Evolutionary conservation across 2,888 invertebrate species (phyloP).

Genomic region (Halictus quadricinctus): DNA sequence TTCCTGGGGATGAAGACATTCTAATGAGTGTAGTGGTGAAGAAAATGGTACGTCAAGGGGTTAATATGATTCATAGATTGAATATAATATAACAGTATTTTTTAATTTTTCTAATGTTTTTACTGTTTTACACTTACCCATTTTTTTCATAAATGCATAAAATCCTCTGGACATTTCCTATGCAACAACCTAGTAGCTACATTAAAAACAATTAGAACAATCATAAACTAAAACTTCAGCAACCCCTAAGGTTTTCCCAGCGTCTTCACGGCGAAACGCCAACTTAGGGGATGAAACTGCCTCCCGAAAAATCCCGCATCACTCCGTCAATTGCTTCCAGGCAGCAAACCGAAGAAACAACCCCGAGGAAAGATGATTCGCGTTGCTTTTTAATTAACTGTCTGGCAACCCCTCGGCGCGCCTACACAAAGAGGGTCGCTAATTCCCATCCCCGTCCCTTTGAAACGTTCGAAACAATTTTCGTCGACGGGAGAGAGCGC

Average conservation of each 20-base stretch:
- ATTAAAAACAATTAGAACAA: not conserved
- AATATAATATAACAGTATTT: no score
- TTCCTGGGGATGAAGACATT: not conserved
- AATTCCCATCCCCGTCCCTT: slow-evolving; percentile 38
- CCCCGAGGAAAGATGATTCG: slow-evolving; percentile 54
- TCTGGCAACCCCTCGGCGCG: slow-evolving; percentile 41
- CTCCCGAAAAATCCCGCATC: slow-evolving; percentile 49
- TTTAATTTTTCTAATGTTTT: no score
- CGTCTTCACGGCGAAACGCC: not conserved
- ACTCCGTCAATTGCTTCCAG: slow-evolving; percentile 55
- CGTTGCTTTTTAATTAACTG: slow-evolving; percentile 73
- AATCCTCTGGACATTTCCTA: no score
- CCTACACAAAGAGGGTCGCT: slow-evolving; percentile 46
- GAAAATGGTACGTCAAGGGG: no score
- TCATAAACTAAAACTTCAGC: not conserved
- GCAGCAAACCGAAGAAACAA: slow-evolving; percentile 8
- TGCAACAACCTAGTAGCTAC: no score
- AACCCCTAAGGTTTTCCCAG: not conserved
- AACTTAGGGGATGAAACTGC: not conserved
- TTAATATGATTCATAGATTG: no score
- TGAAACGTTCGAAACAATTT: not conserved
- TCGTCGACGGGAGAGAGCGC: not conserved
- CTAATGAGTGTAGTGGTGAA: no score
- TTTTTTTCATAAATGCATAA: no score
- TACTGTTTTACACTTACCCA: no score